phyloP scores from a whole-genome alignment of 2,797 vertebrate genomes.

The Hapalemur alaotrensis region DNA sequence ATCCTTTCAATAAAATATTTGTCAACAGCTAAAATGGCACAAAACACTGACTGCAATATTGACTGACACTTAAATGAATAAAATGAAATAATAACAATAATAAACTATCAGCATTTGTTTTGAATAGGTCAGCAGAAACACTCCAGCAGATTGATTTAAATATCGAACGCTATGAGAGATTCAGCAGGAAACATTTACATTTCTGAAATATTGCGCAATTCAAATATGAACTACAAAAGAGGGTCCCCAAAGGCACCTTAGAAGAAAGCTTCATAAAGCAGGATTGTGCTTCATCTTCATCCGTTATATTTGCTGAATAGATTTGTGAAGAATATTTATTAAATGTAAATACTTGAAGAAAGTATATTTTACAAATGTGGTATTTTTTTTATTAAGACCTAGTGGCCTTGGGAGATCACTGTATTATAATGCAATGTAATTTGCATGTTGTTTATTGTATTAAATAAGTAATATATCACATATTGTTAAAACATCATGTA shows the following conservation, averaged over 20 bases:
- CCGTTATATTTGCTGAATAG: constrained; percentile 58
- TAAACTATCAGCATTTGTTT: neutral
- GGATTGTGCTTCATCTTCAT: constrained; percentile 42
- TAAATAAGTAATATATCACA: constrained; percentile 60
- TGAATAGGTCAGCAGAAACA: constrained; percentile 38
- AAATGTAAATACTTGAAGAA: constrained; percentile 68
- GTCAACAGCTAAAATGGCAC: neutral
- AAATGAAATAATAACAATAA: neutral
- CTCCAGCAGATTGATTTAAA: neutral
- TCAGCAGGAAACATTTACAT: neutral
- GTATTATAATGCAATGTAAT: constrained; percentile 46
- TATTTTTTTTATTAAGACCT: constrained; percentile 62
- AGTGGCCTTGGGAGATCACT: constrained; percentile 54
- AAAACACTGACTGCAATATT: neutral
- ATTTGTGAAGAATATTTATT: constrained; percentile 70
- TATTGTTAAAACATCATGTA: constrained; percentile 44
- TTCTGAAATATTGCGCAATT: constrained; percentile 52
- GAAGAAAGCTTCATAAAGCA: constrained; percentile 59
- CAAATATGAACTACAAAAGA: constrained; percentile 49
- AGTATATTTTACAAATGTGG: constrained; percentile 53
- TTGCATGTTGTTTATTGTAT: constrained; percentile 74
- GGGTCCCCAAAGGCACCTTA: neutral
- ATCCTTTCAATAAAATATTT: constrained; percentile 2
- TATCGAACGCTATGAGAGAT: neutral
- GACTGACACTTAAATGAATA: neutral